Evolutionary conservation across 1,140 invertebrate genomes (phyloP), one percentile per base, ranked within the genome.

Genomic region (Thereuonema tuberculata): DNA sequence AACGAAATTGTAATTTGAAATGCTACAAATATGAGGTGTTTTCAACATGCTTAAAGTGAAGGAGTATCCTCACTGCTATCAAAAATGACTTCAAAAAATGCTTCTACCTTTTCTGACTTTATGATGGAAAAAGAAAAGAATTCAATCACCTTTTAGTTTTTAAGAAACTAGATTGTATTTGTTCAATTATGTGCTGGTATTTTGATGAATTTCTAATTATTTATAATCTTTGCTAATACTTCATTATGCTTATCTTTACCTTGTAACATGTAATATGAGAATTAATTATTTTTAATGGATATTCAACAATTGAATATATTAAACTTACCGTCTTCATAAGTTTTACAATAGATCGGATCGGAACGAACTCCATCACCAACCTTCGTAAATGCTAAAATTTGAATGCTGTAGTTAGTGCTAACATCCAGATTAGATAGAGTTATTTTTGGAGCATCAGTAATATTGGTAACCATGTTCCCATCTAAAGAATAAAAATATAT

Each of bases 361-460:
- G 89, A 89, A 58, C 84, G 77, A n/a, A 87, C 83, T 2, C 93
- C 93, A 72, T 93, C 88, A 1, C 93, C 93, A 52, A 87, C 86
- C 52, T 83, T 79, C 1, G 92, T 96, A 72, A 82, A 92, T 3
- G 90, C 91, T 63, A 88, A 76, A 14, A 93, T 82, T 71, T 89
- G 84, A 49, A 96, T 83, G 49, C 87, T 93, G 72, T 96, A 97
- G 76, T 95, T 96, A 17, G 90, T 91, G 71, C 83, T 92, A 65
- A 89, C 87, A 57, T 70, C 65, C 46, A 82, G 62, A 49, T 64
- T 66, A 12, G 58, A 60, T 20, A 81, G 62, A 17, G 68, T 65
- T n/a, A 63, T 53, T n/a, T 60, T 67, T 26, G 74, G 64, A 66
- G 66, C 31, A 66, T 65, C 9, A 68, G 43, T 9, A 5, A 49